A percentile compares a stretch with the other conserved stretches of the same genome.
Conservation (phyloP, 1,140 invertebrate genomes). For the Drosophila rufa region DNA sequence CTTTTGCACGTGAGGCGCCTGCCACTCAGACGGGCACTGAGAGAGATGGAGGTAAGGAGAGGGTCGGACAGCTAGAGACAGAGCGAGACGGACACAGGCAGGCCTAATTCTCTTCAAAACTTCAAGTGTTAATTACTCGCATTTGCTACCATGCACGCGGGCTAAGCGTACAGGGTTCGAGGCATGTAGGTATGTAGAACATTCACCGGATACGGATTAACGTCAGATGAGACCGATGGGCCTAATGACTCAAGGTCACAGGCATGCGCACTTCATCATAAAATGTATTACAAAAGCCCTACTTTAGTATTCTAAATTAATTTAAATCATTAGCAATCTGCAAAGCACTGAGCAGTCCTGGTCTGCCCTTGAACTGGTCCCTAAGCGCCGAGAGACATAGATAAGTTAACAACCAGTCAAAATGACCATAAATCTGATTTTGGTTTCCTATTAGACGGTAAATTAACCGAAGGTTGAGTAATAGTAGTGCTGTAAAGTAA, state of each 20-base stretch:
- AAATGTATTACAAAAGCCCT: constrained; percentile 35
- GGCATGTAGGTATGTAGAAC: constrained; percentile 63
- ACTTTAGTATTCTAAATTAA: constrained; percentile 66
- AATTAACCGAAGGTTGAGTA: neutral
- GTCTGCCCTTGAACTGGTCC: neutral
- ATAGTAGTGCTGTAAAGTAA: neutral
- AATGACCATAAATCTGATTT: neutral
- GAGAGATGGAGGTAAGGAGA: neutral
- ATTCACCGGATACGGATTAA: constrained; percentile 44
- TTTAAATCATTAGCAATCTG: constrained; percentile 59
- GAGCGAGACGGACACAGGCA: constrained; percentile 13
- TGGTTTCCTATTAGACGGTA: neutral
- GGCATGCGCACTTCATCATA: constrained; percentile 73
- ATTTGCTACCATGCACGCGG: constrained; percentile 41
- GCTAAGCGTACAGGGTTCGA: constrained; percentile 6
- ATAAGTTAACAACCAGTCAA: neutral
- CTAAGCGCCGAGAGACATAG: no score
- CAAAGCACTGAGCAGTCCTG: constrained; percentile 1
- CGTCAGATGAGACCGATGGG: constrained; percentile 56
- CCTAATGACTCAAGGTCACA: constrained; percentile 80
- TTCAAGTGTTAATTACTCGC: constrained; percentile 79
- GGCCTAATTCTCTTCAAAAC: constrained; percentile 76
- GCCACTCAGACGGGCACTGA: constrained; percentile 59
- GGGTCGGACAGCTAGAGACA: constrained; percentile 1
- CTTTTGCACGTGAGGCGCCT: constrained; percentile 61